Evolutionary conservation across 1,140 invertebrate genomes (phyloP).

Genomic region (Bombus impatiens): DNA sequence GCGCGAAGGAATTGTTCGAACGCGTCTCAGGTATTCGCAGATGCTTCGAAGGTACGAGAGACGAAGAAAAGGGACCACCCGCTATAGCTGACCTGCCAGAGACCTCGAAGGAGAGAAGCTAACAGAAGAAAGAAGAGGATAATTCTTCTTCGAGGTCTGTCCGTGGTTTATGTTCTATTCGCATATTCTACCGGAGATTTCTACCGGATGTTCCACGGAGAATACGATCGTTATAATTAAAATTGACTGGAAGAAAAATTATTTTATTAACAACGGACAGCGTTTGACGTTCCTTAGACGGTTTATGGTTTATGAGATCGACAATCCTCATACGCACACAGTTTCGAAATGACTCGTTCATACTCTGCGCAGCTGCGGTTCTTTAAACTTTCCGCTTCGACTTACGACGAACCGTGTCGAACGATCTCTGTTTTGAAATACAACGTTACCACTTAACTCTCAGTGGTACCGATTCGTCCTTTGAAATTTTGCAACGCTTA

Average conservation of each 20-base stretch:
- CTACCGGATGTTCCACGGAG: not conserved
- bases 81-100: conserved; percentile 47
- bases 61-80: conserved; percentile 35
- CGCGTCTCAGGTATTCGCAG: not conserved
- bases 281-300: not conserved
- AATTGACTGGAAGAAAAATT: not conserved
- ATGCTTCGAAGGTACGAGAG: not conserved
- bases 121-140: conserved; percentile 27
- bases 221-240: not conserved
- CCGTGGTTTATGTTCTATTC: conserved; percentile 2
- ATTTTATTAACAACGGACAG: not conserved
- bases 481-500: not conserved
- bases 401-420: not conserved
- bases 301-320: not conserved
- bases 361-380: not conserved
- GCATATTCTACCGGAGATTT: not conserved
- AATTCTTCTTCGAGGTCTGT: conserved; percentile 32
- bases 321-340: not conserved
- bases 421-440: not conserved
- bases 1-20: not conserved
- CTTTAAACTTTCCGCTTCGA: not conserved
- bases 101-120: conserved; percentile 26
- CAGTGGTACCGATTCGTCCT: not conserved
- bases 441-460: no score
- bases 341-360: not conserved